These are phyloP conservation scores for Astyanax mexicanus DNA, from an alignment of 2,797 vertebrate species.

Conservation along the genomic window DNA sequence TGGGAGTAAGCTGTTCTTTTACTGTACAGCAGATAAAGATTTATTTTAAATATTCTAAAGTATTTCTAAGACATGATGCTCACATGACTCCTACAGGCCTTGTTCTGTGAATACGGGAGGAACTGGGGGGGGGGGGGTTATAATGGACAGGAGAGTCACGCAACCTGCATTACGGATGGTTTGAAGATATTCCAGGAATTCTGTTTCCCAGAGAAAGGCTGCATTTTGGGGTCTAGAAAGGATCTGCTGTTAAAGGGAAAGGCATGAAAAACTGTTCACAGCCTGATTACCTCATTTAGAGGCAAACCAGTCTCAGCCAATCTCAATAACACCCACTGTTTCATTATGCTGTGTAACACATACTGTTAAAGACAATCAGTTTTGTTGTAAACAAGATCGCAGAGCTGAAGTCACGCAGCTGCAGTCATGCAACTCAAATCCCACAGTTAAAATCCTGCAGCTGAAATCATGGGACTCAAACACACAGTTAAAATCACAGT, in stretches of 20 bases:
- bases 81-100: neutral
- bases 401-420: too few species aligned
- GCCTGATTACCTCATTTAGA: neutral
- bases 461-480: too few species aligned
- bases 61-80: neutral
- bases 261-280: neutral
- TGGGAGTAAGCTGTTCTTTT: too few species aligned
- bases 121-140: neutral
- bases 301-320: neutral
- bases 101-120: neutral
- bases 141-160: neutral
- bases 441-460: too few species aligned
- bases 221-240: neutral
- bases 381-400: too few species aligned
- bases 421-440: too few species aligned
- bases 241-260: neutral
- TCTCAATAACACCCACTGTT: neutral
- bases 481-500: neutral
- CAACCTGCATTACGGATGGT: neutral
- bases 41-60: too few species aligned
- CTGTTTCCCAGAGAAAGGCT: conserved; percentile 2
- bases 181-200: conserved; percentile 23
- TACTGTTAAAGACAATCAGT: too few species aligned
- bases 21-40: too few species aligned
- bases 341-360: neutral